Conservation (phyloP, 2,113 vertebrate species). For the Forbesichthys papilliferus region DNA sequence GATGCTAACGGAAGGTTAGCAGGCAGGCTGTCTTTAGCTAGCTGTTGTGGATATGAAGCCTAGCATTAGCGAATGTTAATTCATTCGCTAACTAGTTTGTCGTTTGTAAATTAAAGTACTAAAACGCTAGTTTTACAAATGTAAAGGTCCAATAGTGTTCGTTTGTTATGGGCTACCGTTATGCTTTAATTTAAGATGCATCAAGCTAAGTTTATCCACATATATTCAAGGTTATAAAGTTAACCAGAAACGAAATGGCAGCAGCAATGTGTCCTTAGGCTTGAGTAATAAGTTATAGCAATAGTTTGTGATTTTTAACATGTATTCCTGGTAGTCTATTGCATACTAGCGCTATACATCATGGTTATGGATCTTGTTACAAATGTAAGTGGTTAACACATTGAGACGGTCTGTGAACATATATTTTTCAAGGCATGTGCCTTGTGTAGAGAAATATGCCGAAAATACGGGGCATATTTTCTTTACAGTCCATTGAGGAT, state of each 20-base stretch:
- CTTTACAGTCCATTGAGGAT: too few relatives aligned
- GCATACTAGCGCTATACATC: too few relatives aligned
- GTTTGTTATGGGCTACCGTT: not conserved
- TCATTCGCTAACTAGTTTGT: conserved; percentile 39
- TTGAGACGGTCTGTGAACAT: too few relatives aligned
- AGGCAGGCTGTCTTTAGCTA: conserved; percentile 39
- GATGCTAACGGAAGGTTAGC: conserved; percentile 49
- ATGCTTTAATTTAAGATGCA: conserved; percentile 16
- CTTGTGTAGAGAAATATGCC: too few relatives aligned
- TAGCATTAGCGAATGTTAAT: conserved; percentile 20
- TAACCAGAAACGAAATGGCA: conserved; percentile 51
- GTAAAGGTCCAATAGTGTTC: not conserved
- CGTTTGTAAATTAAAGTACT: not conserved
- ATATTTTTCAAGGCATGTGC: too few relatives aligned
- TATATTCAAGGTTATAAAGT: conserved; percentile 22
- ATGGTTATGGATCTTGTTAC: too few relatives aligned
- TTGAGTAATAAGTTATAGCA: not conserved
- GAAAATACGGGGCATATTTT: too few relatives aligned
- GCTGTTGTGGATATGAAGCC: conserved; percentile 34
- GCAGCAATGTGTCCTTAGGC: conserved; percentile 6
- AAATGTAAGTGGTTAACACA: too few relatives aligned
- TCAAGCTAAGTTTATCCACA: conserved; percentile 39
- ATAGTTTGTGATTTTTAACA: not conserved
- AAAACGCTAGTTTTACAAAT: too few relatives aligned
- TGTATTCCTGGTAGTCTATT: too few relatives aligned